Evolutionary conservation across 2,888 invertebrate genomes (phyloP), one percentile per base, ranked within the genome.

Genomic region (Callimorpha dominula): DNA sequence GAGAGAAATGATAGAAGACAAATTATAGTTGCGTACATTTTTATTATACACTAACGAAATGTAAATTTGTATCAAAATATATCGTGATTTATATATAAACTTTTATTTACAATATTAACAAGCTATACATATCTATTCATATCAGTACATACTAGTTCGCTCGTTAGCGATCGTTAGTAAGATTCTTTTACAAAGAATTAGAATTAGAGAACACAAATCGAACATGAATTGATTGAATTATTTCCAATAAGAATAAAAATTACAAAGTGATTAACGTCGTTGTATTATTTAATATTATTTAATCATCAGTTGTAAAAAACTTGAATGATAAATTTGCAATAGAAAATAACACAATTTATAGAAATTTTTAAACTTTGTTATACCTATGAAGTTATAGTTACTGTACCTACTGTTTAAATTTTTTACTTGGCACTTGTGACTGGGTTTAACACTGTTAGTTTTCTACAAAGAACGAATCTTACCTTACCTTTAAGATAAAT

Each of bases 41-140:
- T 93, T 92, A 93, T 94, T 93, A 88, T 83, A 82, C 81, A 88
- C 79, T 91, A 92, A 94, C 93, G 87, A 86, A 78, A 80, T 81
- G 89, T 92, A 93, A 89, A 91, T 83, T 86, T 85, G 81, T 89
- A 89, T 86, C 85, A 93, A 94, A 92, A 93, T 77, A 80, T 73
- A 77, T 76, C 77, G 85, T 78, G 71, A 77, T 78, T 86, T 79
- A 1, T 2, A 31, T 54, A 93, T 94, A 93, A 93, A 91, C 93
- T 92, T 91, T 87, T 90, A 92, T 91, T 85, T 90, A 92, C 90
- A 90, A 74, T 77, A 83, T 81, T 85, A 88, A 90, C 86, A n/a
- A 54, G 42, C 4, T n/a, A 40, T 64, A 54, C 17, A 46, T 46
- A 46, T 52, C 11, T 42, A 54, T 1, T n/a, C 31, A 31, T 31